Conservation (phyloP, 2,888 invertebrate species). For the Nemapogon koenigi region DNA sequence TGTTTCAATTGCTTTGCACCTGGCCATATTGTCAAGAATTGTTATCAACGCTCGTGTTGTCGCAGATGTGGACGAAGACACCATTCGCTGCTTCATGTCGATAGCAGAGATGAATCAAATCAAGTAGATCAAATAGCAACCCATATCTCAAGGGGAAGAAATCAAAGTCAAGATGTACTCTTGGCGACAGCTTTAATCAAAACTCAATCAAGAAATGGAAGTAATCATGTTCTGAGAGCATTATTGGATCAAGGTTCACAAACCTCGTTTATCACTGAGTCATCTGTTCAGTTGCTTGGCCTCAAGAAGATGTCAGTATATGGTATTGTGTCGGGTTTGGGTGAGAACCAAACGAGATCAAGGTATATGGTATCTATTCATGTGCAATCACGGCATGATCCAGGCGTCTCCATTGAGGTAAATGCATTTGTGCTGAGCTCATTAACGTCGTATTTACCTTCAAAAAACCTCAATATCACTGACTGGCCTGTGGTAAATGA, state of each 20-base stretch:
- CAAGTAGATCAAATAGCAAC: constrained; percentile 3
- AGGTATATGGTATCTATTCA: constrained; percentile 15
- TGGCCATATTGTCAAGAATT: constrained; percentile 12
- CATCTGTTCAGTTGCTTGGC: constrained; percentile 17
- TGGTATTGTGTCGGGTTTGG: constrained; percentile 18
- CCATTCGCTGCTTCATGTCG: constrained; percentile 16
- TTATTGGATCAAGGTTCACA: constrained; percentile 22
- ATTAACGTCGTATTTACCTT: constrained; percentile 15
- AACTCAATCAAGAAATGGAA: constrained; percentile 14
- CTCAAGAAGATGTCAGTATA: constrained; percentile 17
- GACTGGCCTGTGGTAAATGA: constrained; percentile 16
- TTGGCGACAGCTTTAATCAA: constrained; percentile 20
- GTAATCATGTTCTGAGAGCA: constrained; percentile 14
- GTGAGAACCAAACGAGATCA: constrained; percentile 13
- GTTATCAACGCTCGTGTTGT: constrained; percentile 14
- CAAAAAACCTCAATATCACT: background rate
- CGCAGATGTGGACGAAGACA: constrained; percentile 16
- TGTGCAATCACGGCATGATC: constrained; percentile 14
- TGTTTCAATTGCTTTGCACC: constrained; percentile 17
- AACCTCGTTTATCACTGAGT: constrained; percentile 21
- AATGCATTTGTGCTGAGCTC: constrained; percentile 17
- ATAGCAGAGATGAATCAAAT: constrained; percentile 3
- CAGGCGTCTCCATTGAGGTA: constrained; percentile 10
- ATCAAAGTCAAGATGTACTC: constrained; percentile 15
- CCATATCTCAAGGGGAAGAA: constrained; percentile 7